These are phyloP conservation scores for Thumatha senex DNA, from an alignment of 2,888 invertebrate species.

Conservation along the genomic window DNA sequence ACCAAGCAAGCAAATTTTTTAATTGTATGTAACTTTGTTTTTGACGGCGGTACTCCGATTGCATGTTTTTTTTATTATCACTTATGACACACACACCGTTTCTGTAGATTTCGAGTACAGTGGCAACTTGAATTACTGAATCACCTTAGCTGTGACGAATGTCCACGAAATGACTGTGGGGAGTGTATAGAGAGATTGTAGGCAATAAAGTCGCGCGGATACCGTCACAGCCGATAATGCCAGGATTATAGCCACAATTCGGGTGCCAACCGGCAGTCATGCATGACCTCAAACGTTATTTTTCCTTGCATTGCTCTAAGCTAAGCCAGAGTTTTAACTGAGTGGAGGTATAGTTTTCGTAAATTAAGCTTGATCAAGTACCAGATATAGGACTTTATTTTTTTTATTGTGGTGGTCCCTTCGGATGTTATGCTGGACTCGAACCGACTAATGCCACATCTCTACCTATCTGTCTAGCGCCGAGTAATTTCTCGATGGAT, in stretches of 20 bases:
- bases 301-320: constrained; percentile 17
- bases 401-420: no score
- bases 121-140: background rate
- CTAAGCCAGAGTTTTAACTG: background rate
- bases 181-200: constrained; percentile 10
- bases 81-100: background rate
- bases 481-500: no score
- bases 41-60: no score
- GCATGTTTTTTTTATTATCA: no score
- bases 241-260: constrained; percentile 24
- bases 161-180: background rate
- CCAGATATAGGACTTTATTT: no score
- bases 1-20: no score
- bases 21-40: no score
- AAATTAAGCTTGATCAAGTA: background rate
- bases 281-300: constrained; percentile 11
- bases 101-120: background rate
- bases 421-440: no score
- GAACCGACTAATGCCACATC: no score
- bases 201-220: constrained; percentile 27
- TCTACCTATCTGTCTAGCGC: no score
- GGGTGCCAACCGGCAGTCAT: constrained; percentile 2
- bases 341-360: background rate
- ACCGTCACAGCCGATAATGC: constrained; percentile 35
- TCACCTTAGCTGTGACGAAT: background rate